Percentiles rank a stretch among this genome's conserved stretches.
These are phyloP conservation scores for Choreutis nemorana DNA, from an alignment of 2,888 invertebrate species.

Conservation along the genomic window DNA sequence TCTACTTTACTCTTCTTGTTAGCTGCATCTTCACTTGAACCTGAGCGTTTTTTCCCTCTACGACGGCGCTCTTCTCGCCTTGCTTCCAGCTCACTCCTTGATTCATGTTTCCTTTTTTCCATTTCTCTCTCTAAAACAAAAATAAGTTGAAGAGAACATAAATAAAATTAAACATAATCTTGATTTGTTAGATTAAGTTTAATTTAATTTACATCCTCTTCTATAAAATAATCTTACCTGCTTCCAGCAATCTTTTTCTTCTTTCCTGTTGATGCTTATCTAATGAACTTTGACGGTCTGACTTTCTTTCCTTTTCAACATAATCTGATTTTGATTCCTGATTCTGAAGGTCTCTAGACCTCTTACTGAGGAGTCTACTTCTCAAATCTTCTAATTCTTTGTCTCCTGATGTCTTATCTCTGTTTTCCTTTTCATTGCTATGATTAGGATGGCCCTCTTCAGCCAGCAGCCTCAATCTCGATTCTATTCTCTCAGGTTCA, in stretches of 20 bases:
- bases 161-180: conserved; percentile 1
- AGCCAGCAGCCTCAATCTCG: conserved; percentile 39
- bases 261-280: conserved; percentile 67
- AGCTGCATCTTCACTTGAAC: conserved; percentile 32
- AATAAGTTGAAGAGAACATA: conserved; percentile 5
- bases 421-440: conserved; percentile 56
- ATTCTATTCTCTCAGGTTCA: conserved; percentile 47
- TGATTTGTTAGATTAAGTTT: not conserved
- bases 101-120: conserved; percentile 79
- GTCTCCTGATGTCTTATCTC: conserved; percentile 56
- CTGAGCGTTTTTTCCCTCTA: conserved; percentile 48
- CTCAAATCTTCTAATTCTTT: conserved; percentile 79
- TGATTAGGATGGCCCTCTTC: conserved; percentile 44
- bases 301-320: conserved; percentile 49
- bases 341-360: conserved; percentile 70
- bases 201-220: not conserved
- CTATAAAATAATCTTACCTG: conserved; percentile 50
- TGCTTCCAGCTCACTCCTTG: conserved; percentile 76
- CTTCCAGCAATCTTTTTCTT: conserved; percentile 73
- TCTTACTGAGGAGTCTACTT: conserved; percentile 74
- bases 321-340: conserved; percentile 55
- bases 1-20: conserved; percentile 42
- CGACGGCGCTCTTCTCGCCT: conserved; percentile 70
- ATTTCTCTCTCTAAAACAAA: conserved; percentile 71
- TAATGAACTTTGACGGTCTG: conserved; percentile 37